phyloP scores from a whole-genome alignment of 2,888 invertebrate species.

The Pegoplata infirma region DNA sequence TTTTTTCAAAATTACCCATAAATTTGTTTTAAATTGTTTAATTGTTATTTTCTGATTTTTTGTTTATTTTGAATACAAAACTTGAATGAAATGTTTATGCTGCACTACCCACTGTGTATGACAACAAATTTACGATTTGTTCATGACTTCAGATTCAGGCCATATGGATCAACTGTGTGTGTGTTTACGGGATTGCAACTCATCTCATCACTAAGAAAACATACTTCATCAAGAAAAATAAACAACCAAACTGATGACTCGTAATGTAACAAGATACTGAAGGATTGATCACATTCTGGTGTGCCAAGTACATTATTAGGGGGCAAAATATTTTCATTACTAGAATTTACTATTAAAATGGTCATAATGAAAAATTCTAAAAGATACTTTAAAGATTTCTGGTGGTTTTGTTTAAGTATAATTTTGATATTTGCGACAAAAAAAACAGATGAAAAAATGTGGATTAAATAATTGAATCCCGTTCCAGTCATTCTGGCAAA shows the following conservation, averaged over 20 bases:
- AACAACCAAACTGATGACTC: conserved; percentile 31
- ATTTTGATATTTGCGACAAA: no score
- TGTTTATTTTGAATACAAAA: conserved; percentile 56
- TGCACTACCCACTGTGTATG: conserved; percentile 51
- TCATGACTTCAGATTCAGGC: not conserved
- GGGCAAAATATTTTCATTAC: no score
- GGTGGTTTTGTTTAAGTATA: no score
- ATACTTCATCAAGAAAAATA: conserved; percentile 58
- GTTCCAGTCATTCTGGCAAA: no score
- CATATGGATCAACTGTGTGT: not conserved
- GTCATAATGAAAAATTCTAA: no score
- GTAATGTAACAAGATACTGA: conserved; percentile 42
- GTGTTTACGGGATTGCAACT: not conserved
- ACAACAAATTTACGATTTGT: conserved; percentile 53
- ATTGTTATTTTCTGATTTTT: conserved; percentile 33
- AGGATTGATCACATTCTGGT: conserved; percentile 48
- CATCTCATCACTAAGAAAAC: conserved; percentile 32
- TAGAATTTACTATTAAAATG: no score
- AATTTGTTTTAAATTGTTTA: conserved; percentile 26
- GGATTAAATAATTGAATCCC: no score
- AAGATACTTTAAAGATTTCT: no score
- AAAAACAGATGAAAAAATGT: no score
- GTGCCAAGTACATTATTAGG: no score
- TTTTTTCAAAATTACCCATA: conserved; percentile 7
- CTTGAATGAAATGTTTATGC: conserved; percentile 49